Evolutionary conservation across 2,113 vertebrate genomes (phyloP).

Genomic region (Bos taurus): ARS-UCD2.0 NC_037357.1:126500501-126501000

Average conservation of each 20-base stretch:
- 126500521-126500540: background rate
- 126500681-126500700: background rate
- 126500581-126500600: constrained; percentile 16
- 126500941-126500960: background rate
- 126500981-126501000: background rate
- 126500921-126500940: background rate
- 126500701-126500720: background rate
- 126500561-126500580: background rate
- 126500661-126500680: background rate
- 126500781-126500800: background rate
- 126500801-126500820: background rate
- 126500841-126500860: background rate
- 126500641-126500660: background rate
- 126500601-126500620: background rate
- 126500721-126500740: background rate
- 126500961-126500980: background rate
- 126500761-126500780: background rate
- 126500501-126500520: background rate
- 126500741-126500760: background rate
- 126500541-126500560: background rate
- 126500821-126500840: background rate
- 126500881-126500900: background rate
- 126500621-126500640: background rate
- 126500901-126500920: background rate
- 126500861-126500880: background rate